Percentiles rank a stretch among this genome's conserved stretches.
phyloP scores from a whole-genome alignment of 2,888 invertebrate genomes.

The Troilus luridus region DNA sequence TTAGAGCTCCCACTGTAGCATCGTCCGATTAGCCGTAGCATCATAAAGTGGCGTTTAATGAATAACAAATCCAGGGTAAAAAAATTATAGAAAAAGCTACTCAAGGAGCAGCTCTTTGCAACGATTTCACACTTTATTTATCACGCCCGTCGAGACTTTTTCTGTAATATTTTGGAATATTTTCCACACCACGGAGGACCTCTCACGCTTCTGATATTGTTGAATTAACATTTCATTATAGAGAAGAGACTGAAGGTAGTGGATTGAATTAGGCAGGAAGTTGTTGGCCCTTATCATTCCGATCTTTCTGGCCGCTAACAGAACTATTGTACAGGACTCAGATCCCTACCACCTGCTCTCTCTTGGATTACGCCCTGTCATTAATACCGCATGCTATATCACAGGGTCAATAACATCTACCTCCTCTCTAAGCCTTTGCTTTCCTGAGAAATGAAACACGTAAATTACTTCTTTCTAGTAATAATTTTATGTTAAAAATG shows the following conservation, averaged over 20 bases:
- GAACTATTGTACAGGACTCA: neutral
- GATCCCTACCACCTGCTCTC: neutral
- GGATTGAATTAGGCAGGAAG: slow-evolving; percentile 37
- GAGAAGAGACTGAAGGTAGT: no score
- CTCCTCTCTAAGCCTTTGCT: neutral
- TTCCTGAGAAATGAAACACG: no score
- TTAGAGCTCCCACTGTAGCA: no score
- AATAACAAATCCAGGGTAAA: no score
- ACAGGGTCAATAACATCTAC: neutral
- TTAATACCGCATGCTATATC: neutral
- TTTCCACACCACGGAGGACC: neutral
- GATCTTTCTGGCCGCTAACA: slow-evolving; percentile 18
- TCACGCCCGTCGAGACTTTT: slow-evolving; percentile 14
- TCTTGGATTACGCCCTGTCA: slow-evolving; percentile 1
- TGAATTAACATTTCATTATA: slow-evolving; percentile 3
- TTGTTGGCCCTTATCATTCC: neutral
- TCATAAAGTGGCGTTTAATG: no score
- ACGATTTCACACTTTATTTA: slow-evolving; percentile 9
- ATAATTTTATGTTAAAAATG: no score
- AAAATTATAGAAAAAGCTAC: no score
- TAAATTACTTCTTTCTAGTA: no score
- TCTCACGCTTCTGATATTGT: neutral
- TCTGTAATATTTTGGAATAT: neutral
- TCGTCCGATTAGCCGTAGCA: no score
- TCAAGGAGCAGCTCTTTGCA: neutral